Base-by-base conservation (phyloP, 64 coral and sea anemone species). In the Pocillopora verrucosa region DNA sequence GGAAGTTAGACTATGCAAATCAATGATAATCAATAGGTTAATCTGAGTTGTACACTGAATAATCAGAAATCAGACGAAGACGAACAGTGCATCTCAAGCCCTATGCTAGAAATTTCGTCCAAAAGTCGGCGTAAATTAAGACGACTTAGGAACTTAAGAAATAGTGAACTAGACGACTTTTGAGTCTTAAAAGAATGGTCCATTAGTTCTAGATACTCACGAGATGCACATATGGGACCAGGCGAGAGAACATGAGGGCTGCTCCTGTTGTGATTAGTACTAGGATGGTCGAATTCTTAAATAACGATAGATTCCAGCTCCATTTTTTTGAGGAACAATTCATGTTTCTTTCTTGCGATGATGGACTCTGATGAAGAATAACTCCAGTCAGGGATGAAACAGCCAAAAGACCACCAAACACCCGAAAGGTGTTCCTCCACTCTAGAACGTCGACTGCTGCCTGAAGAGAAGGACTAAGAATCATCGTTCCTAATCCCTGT, bases 401-500 rank as follows among this genome's bases (percentile, higher is more conserved):
- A 45, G 24, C 38, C 63, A 85, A 22, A 72, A 51, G 1, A 0
- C 20, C 35, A 57, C 63, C 65, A 56, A 85, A 57, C 36, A 70
- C 11, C 5, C 82, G 82, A 36, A 85, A 85, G 12, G 65, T 57
- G 19, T 58, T 72, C 6, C 82, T 85, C 82, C 82, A 85, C 25
- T 25, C 82, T 4, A 85, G 24, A 72, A 45, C 36, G 4, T 72
- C 82, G 4, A 57, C 64, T 26, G 72, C 7, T 4, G 63, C 82
- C 38, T 85, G 82, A 4, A 85, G 26, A 58, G 65, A 37, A 16
- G 82, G 82, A 12, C 82, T 37, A 57, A 85, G 63, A 72, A 85
- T 85, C 82, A 85, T 85, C 14, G 64, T 70, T 17, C 82, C 82
- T 19, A 85, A 12, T 51, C 82, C 82, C 57, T 85, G 82, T 4